Base-by-base conservation (phyloP, 2,797 vertebrate species). In the Malurus splendens region DNA sequence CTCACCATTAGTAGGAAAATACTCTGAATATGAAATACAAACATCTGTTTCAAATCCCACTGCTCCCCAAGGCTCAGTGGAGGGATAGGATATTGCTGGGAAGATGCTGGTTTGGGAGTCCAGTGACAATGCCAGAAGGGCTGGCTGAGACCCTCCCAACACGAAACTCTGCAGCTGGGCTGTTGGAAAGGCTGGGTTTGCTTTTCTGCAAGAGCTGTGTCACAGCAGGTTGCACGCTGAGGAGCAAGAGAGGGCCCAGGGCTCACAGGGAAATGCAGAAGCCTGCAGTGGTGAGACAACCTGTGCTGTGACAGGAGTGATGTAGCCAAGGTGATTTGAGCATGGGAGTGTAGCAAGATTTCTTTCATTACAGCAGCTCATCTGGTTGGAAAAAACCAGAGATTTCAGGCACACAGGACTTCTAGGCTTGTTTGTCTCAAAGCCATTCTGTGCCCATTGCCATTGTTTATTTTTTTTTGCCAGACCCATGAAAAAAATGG, bases 151-250 rank as follows among this genome's bases (percentile, higher is more conserved):
- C 45, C 3, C 23, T 75, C 24, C n/a, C 24, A 42, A 9, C 18
- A 23, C 1, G 12, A 84, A 42, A 16, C 4, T 62, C 64, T 76
- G 42, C 52, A 52, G 20, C 36, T 41, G 32, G 61, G 48, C 82
- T 28, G 10, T 13, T 42, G 52, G 33, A n/a, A 79, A 50, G 18
- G 6, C 14, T 75, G 41, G 27, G 14, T 5, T 70, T 59, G 22
- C 17, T 48, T 16, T 55, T 66, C 41, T 65, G 59, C 38, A 36
- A 60, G 10, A 72, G 5, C 25, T 9, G 0, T 5, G 23, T 54
- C 56, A n/a, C 71, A 68, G 70, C 18, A 64, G 32, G 16, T 39
- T 33, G 8, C 42, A 45, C 0, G 0, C 32, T 32, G 32, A 32
- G 32, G 52, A 81, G n/a, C 55, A 20, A 27, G 20, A 9, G n/a